These are phyloP conservation scores for Coluber constrictor DNA, from an alignment of 2,797 vertebrate genomes.

Conservation along the genomic window DNA sequence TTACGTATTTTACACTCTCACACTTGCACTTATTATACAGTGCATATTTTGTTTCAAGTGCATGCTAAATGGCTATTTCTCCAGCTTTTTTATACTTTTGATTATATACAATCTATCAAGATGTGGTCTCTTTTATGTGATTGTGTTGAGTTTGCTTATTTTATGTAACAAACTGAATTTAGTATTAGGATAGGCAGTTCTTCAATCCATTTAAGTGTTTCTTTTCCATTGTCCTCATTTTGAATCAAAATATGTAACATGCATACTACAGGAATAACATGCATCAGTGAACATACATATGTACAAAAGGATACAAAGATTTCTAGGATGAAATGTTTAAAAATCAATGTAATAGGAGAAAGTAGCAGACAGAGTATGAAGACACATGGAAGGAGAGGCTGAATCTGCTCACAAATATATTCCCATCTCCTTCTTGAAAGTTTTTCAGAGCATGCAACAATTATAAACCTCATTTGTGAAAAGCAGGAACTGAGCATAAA, in stretches of 20 bases:
- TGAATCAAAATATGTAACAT: not conserved
- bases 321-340: not conserved
- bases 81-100: not conserved
- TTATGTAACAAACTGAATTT: not conserved
- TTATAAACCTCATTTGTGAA: not conserved
- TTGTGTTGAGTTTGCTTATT: not conserved
- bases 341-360: not conserved
- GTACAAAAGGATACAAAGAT: not conserved
- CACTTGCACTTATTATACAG: not conserved
- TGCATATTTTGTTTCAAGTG: not conserved
- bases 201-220: not conserved
- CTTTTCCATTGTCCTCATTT: not conserved
- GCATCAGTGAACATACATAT: not conserved
- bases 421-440: not conserved
- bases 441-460: not conserved
- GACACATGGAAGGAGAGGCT: not conserved
- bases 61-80: not conserved
- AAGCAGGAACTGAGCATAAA: not conserved
- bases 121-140: not conserved
- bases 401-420: not conserved
- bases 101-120: not conserved
- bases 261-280: not conserved
- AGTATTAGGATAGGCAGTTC: not conserved
- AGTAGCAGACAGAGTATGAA: not conserved
- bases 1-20: not conserved